Percentiles rank a stretch among this genome's conserved stretches.
Evolutionary conservation across 2,113 vertebrate genomes (phyloP).

Genomic region (Phocoena sinus): DNA sequence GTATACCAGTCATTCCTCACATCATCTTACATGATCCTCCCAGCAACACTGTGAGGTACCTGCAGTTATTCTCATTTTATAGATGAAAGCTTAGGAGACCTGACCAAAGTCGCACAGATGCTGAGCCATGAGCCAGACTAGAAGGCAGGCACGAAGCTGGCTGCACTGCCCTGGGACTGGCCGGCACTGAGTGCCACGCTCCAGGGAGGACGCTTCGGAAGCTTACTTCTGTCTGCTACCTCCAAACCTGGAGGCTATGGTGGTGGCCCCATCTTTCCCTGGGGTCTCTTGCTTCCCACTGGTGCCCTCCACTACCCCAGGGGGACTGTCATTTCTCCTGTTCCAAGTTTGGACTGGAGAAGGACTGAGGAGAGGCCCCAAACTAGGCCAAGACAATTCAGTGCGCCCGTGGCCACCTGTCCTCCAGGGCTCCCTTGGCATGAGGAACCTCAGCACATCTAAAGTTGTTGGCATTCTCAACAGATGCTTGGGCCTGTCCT

Average conservation of each 20-base stretch:
- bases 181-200: neutral
- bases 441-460: neutral
- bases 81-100: neutral
- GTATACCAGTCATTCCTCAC: neutral
- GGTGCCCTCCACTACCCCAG: neutral
- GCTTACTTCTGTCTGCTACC: neutral
- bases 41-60: neutral
- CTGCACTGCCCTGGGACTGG: neutral
- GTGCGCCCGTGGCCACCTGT: neutral
- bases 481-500: neutral
- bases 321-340: neutral
- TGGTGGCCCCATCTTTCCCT: neutral
- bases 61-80: neutral
- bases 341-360: neutral
- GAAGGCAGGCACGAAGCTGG: neutral
- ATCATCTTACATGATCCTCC: accelerated
- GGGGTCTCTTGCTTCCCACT: neutral
- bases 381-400: neutral
- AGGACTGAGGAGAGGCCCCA: neutral
- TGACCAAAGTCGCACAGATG: neutral
- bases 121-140: neutral
- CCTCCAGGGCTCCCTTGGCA: neutral
- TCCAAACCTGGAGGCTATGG: neutral
- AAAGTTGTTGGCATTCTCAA: neutral
- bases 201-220: neutral